A percentile compares a stretch with the other conserved stretches of the same genome.
phyloP scores from a whole-genome alignment of 2,888 invertebrate species.

The Spicauda simplicius region DNA sequence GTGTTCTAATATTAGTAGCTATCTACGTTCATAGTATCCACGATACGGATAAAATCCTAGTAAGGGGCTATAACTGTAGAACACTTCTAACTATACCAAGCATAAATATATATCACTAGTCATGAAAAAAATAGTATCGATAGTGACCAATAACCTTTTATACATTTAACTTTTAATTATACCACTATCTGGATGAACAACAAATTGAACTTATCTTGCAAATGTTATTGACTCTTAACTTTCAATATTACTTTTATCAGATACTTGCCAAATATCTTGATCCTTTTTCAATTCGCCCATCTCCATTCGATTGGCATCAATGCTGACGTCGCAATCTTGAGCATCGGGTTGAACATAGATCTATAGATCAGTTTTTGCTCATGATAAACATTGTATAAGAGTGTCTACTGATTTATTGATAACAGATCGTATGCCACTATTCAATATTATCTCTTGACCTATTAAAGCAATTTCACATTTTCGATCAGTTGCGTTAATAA shows the following conservation, averaged over 20 bases:
- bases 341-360: not conserved
- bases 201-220: conserved; percentile 6
- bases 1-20: too few species aligned
- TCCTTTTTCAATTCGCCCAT: conserved; percentile 22
- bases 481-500: too few species aligned
- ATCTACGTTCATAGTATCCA: too few species aligned
- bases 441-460: not conserved
- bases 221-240: conserved; percentile 18
- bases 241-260: conserved; percentile 17
- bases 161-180: conserved; percentile 1
- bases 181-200: conserved; percentile 3
- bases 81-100: too few species aligned
- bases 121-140: not conserved
- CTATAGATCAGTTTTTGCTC: conserved; percentile 7
- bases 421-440: not conserved
- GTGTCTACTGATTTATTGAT: not conserved
- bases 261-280: conserved; percentile 1
- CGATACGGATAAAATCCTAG: too few species aligned
- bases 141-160: not conserved
- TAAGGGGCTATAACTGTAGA: too few species aligned
- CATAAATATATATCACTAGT: too few species aligned
- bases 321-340: conserved; percentile 11
- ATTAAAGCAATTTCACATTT: too few species aligned
- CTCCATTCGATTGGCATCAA: conserved; percentile 22
- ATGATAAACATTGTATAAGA: not conserved